Evolutionary conservation across 2,888 invertebrate genomes (phyloP).

Genomic region (Watsonalla binaria): DNA sequence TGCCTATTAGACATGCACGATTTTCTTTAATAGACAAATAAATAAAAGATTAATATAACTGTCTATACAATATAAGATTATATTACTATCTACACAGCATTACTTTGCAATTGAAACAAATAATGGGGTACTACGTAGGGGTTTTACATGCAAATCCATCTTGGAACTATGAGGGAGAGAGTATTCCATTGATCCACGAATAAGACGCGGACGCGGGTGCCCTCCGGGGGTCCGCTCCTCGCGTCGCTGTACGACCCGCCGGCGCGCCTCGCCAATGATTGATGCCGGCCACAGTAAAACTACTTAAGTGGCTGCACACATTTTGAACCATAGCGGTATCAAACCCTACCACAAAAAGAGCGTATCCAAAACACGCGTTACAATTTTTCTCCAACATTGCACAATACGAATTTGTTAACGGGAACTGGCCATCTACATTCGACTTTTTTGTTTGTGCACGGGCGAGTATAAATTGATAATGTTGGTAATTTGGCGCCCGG

Average conservation of each 20-base stretch:
- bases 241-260: conserved; percentile 13
- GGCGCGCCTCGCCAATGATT: conserved; percentile 41
- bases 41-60: not conserved
- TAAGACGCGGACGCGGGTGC: not conserved
- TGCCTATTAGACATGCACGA: conserved; percentile 61
- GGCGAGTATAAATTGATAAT: conserved; percentile 76
- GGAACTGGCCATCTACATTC: conserved; percentile 73
- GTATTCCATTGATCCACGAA: not conserved
- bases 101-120: no score
- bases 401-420: conserved; percentile 78
- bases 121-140: no score
- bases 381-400: conserved; percentile 76
- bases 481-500: conserved; percentile 75
- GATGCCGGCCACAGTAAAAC: conserved; percentile 64
- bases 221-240: not conserved
- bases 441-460: conserved; percentile 75
- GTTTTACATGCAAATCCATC: not conserved
- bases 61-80: not conserved
- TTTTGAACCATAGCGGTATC: conserved; percentile 63
- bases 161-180: not conserved
- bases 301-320: conserved; percentile 56
- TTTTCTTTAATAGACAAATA: conserved; percentile 27
- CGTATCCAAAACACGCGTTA: conserved; percentile 65
- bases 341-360: conserved; percentile 60
- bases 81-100: not conserved